These are phyloP conservation scores for Hemiprocne comata DNA, from an alignment of 2,113 vertebrate species.

Conservation along the genomic window DNA sequence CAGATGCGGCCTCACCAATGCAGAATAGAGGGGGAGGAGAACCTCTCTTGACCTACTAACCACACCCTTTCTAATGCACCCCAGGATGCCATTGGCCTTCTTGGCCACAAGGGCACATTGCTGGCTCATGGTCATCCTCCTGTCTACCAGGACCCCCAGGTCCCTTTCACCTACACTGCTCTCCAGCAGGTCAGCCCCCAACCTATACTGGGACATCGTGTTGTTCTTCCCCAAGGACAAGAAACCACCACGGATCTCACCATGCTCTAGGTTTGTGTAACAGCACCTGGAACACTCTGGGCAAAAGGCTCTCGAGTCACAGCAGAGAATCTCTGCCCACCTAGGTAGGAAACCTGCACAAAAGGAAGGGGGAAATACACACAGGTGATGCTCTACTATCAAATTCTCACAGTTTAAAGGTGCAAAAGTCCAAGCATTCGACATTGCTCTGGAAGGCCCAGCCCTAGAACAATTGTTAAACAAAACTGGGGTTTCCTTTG, in stretches of 20 bases:
- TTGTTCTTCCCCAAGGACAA: too few species aligned
- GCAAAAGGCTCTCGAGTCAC: background rate
- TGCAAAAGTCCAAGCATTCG: background rate
- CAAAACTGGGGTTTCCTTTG: rapidly evolving
- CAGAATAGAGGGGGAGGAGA: too few species aligned
- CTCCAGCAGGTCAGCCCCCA: too few species aligned
- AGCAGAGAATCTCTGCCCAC: background rate
- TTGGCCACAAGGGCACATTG: too few species aligned
- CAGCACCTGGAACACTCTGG: background rate
- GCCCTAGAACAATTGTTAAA: background rate
- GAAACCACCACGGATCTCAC: background rate
- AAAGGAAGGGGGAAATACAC: background rate
- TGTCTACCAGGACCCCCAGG: too few species aligned
- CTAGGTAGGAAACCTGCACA: rapidly evolving
- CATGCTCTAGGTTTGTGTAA: background rate
- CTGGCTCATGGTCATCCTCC: too few species aligned
- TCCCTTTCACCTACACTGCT: too few species aligned
- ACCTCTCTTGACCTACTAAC: too few species aligned
- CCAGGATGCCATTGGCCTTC: too few species aligned
- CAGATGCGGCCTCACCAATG: too few species aligned
- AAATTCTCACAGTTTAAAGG: background rate
- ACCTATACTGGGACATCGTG: too few species aligned
- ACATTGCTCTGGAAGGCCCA: background rate
- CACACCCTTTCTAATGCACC: too few species aligned
- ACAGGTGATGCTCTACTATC: background rate